Evolutionary conservation across 2,888 invertebrate species (phyloP), one percentile per base, ranked within the genome.

Genomic region (Ormyrus thymus): DNA sequence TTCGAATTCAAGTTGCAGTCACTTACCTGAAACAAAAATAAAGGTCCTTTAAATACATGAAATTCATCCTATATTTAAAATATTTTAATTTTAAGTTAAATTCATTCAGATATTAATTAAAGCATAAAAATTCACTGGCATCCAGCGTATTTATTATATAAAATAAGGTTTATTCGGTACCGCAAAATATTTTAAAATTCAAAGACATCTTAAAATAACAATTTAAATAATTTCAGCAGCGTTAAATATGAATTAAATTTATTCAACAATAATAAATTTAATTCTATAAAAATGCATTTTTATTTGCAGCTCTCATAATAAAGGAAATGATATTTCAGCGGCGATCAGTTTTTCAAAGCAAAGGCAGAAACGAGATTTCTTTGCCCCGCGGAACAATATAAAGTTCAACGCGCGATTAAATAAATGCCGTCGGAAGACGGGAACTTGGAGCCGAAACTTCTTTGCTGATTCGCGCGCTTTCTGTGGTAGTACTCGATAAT

Each of bases 21-120:
- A 72, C 77, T 77, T 66, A 77, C 77, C 72, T 72, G 48, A 64
- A 77, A 77, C 29, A 70, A 61, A 65, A 43, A 74, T 55, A 56
- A 48, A 64, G 29, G 29, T 29, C 4, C 29, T 29, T 29, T 29
- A 29, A 29, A 29, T 29, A 29, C 29, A 29, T 29, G 3, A 29
- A 29, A 29, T 29, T 29, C 3, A 29, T 3, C 29, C 3, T 29
- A 29, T 29, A 29, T 29, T 29, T 29, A 29, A 29, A 29, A 29
- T 29, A 29, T 29, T 29, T 4, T 29, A 29, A 29, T 29, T 29
- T 29, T 29, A 29, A 3, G 29, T 29, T 29, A 29, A 29, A 29
- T 29, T 29, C 4, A 0, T 4, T 29, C 29, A 29, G 0, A 29
- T 29, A 4, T 29, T 29, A 29, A 4, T 29, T 29, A 29, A 29